phyloP scores from a whole-genome alignment of 2,888 invertebrate species.

The Choreutis nemorana region DNA sequence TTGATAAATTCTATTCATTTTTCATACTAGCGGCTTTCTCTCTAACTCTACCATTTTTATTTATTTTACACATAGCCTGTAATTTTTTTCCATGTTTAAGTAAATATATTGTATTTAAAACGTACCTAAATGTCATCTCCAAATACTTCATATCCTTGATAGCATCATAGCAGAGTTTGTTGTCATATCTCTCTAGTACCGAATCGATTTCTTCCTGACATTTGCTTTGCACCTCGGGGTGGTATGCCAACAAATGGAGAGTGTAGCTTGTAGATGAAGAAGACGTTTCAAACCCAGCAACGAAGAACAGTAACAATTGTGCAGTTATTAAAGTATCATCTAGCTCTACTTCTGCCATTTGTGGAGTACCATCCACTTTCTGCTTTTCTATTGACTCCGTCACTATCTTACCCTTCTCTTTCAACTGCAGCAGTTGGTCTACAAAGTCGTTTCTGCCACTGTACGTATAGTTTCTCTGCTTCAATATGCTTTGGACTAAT shows the following conservation, averaged over 20 bases:
- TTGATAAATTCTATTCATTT: no score
- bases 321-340: constrained; percentile 23
- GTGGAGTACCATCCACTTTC: constrained; percentile 17
- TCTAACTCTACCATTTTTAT: no score
- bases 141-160: constrained; percentile 26
- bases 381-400: constrained; percentile 17
- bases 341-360: constrained; percentile 19
- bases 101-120: constrained; percentile 11
- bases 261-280: constrained; percentile 30
- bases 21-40: no score
- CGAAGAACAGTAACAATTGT: constrained; percentile 25
- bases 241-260: constrained; percentile 26
- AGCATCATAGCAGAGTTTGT: constrained; percentile 22
- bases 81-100: constrained; percentile 30
- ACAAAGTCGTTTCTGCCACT: constrained; percentile 25
- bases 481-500: constrained; percentile 17
- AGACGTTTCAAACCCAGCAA: constrained; percentile 40
- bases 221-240: constrained; percentile 26
- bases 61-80: constrained; percentile 22
- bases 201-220: constrained; percentile 27
- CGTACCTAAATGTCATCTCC: constrained; percentile 19
- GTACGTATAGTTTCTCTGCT: constrained; percentile 19
- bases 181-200: constrained; percentile 17
- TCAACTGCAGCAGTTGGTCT: constrained; percentile 25
- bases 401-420: constrained; percentile 20